Base-by-base conservation (phyloP, 37 sponge, comb jelly and placozoan genomes). In the Geodia barretti region DNA sequence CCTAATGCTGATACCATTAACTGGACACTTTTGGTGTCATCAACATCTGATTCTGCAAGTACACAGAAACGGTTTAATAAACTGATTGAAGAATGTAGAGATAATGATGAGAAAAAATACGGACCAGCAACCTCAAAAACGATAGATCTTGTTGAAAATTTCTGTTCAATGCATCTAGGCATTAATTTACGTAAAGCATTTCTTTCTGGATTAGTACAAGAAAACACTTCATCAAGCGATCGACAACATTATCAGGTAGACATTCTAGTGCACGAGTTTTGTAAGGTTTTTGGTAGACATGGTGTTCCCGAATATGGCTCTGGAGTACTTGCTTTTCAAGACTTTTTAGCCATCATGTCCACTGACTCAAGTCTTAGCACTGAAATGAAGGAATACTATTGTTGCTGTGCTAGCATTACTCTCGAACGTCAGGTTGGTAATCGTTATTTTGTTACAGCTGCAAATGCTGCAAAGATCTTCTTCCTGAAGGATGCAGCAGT, bases 11-110 rank as follows among this genome's bases (percentile, higher is more conserved):
- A 87, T 60, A 61, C 39, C 1, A 87, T 87, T 38, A 87, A 87
- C 58, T 87, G 76, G 81, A 76, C 81, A 38, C 74, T 87, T 79
- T 39, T 71, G 24, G 39, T 35, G 7, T 73, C 83, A 61, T 72
- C 87, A 14, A 86, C 87, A n/a, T 79, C 87, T 39, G 87, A 86
- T 38, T 70, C 73, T 40, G 87, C 87, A 37, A 28, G 79, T 70
- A 73, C 87, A 28, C 87, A 86, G 64, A 86, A 86, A 29, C 40
- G 58, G 38, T 77, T 86, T 30, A 86, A 86, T 47, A 70, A 78
- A 73, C 62, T 86, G 1, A 54, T 86, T 37, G 69, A 86, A 32
- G 41, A 86, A 79, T 29, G 29, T 11, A 79, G 54, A 64, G 73
- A 72, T 36, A 75, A 72, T 20, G 87, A 86, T 72, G 59, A 43